Percentiles rank a stretch among this genome's conserved stretches.
Evolutionary conservation across 2,113 vertebrate species (phyloP).

Genomic region (Sakesphorus luctuosus): DNA sequence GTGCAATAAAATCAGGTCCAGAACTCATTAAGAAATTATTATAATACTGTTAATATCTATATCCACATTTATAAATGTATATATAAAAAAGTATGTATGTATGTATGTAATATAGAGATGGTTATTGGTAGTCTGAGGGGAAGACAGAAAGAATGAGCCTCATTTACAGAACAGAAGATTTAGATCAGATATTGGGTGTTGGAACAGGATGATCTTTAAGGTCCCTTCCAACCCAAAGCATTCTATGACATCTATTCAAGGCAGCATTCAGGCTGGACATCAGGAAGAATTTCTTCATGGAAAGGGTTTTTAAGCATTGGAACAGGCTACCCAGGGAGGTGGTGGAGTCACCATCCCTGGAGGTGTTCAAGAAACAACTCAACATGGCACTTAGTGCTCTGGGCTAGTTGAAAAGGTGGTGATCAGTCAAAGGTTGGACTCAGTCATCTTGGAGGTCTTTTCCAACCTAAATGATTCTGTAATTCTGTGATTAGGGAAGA

Average conservation of each 20-base stretch:
- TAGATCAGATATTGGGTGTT: neutral
- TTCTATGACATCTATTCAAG: neutral
- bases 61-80: neutral
- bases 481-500: neutral
- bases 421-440: neutral
- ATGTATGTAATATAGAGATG: neutral
- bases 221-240: neutral
- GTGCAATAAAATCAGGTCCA: neutral
- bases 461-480: neutral
- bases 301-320: neutral
- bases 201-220: neutral
- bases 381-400: neutral
- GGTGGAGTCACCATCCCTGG: neutral
- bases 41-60: neutral
- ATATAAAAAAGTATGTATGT: neutral
- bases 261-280: neutral
- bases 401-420: neutral
- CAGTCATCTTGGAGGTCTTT: neutral
- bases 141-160: neutral
- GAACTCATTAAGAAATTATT: neutral
- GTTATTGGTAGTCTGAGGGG: neutral
- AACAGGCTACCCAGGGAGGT: neutral
- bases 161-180: neutral
- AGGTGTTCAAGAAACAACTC: neutral
- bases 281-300: neutral